phyloP scores from a whole-genome alignment of 92 coral and sea anemone genomes.

The Umimayanthus kanabou region DNA sequence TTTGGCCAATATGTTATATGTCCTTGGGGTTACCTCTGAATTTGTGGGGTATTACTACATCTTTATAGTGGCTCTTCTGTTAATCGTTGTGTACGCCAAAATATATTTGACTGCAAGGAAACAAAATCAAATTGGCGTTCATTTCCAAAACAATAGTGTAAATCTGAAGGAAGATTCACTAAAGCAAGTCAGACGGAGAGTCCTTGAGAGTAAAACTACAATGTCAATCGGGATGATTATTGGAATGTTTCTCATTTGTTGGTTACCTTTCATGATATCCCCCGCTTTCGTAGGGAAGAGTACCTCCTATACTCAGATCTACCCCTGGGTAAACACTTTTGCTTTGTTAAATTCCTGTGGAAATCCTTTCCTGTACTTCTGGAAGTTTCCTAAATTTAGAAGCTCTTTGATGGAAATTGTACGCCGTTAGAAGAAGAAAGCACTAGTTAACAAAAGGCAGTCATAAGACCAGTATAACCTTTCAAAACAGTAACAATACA shows the following conservation, averaged over 20 bases:
- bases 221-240: not conserved
- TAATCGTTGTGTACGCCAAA: not conserved
- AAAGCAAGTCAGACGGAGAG: not conserved
- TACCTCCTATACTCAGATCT: not conserved
- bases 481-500: too few relatives aligned
- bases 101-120: conserved; percentile 11
- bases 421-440: not conserved
- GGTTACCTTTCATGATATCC: conserved; percentile 13
- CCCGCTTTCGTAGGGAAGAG: not conserved
- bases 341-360: conserved; percentile 10
- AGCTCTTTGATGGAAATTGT: not conserved
- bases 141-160: not conserved
- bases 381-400: conserved; percentile 22
- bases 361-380: conserved; percentile 18
- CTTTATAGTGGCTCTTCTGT: conserved; percentile 8
- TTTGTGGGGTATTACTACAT: not conserved
- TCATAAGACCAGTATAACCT: too few relatives aligned
- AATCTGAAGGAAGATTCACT: not conserved
- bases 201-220: not conserved
- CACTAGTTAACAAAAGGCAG: too few relatives aligned
- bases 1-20: not conserved
- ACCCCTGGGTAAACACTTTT: conserved; percentile 22
- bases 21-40: not conserved
- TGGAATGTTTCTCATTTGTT: not conserved
- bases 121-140: not conserved